Evolutionary conservation across 1,140 invertebrate genomes (phyloP), one percentile per base, ranked within the genome.

Genomic region (Stegodyphus dumicola): DNA sequence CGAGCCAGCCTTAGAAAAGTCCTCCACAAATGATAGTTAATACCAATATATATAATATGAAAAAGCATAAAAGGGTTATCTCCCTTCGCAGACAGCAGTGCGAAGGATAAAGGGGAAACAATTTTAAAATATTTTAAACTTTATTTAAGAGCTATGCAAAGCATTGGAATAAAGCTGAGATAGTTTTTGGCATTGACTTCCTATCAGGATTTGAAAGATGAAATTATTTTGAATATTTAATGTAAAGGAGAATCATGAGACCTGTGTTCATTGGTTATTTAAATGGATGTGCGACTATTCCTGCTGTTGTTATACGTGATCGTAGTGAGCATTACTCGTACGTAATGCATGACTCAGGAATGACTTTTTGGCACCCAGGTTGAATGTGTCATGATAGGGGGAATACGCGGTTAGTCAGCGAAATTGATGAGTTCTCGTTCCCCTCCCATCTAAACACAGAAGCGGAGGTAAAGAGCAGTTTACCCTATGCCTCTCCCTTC

Each of bases 341-440:
- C 7, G 73, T 15, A 33, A 60, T 13, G 53, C 7, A 6, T 83
- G 79, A 83, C 79, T 83, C 79, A 83, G 79, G 49, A 80, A 83
- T 75, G 70, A 75, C 71, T 83, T 75, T 75, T 75, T 75, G 71
- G 79, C 79, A 83, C 79, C 79, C 79, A 83, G 79, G 79, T 83
- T 70, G 79, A 83, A 75, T 83, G 79, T 83, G 79, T 83, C 79
- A 83, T 51, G 70, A 66, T 13, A 51, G 18, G 78, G 77, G 66
- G 52, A 54, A 53, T n/a, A 7, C 52, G 33, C 49, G 53, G 71
- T 83, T 83, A 83, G 79, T 83, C 79, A 83, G 79, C 79, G 66
- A 69, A 83, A 83, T 83, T 83, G 79, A 83, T 83, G 79, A 65
- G 52, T 83, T 83, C 66, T 66, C 15, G 56, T 70, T 52, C 52